A percentile compares a stretch with the other conserved stretches of the same genome.
Conservation (phyloP, 1,140 invertebrate genomes). For the Macrosteles quadrilineatus region DNA sequence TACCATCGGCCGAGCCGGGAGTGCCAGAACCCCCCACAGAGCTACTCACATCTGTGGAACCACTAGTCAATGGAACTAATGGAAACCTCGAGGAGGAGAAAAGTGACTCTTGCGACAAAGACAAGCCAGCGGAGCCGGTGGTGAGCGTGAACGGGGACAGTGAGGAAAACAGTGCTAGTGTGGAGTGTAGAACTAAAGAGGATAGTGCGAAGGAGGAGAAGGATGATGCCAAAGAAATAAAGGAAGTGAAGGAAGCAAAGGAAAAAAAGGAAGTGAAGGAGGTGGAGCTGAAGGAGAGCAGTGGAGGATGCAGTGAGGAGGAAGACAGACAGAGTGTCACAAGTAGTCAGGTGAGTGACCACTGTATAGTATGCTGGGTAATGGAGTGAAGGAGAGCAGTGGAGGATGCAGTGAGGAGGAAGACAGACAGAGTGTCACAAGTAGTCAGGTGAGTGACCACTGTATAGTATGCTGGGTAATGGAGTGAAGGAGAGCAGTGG, state of each 20-base stretch:
- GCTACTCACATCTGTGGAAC: not conserved
- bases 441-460: too few relatives aligned
- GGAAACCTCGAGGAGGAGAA: conserved; percentile 12
- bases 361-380: not conserved
- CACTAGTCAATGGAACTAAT: not conserved
- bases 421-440: too few relatives aligned
- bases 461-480: too few relatives aligned
- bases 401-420: too few relatives aligned
- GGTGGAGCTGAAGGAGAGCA: conserved; percentile 9
- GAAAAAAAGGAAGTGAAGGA: conserved; percentile 17
- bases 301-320: conserved; percentile 20
- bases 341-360: conserved; percentile 19
- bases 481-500: too few relatives aligned
- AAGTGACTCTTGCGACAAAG: conserved; percentile 5
- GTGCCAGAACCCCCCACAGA: not conserved
- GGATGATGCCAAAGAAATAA: conserved; percentile 10
- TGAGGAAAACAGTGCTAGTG: conserved; percentile 2
- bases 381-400: too few relatives aligned
- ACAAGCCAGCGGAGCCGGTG: not conserved
- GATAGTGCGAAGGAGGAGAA: conserved; percentile 20
- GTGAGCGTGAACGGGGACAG: not conserved
- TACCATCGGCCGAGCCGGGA: not conserved
- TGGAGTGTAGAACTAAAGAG: not conserved
- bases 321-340: conserved; percentile 27
- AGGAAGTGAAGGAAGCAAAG: conserved; percentile 15